A percentile compares a stretch with the other conserved stretches of the same genome.
These are phyloP conservation scores for Physella acuta DNA, from an alignment of 1,140 invertebrate species.

Conservation along the genomic window DNA sequence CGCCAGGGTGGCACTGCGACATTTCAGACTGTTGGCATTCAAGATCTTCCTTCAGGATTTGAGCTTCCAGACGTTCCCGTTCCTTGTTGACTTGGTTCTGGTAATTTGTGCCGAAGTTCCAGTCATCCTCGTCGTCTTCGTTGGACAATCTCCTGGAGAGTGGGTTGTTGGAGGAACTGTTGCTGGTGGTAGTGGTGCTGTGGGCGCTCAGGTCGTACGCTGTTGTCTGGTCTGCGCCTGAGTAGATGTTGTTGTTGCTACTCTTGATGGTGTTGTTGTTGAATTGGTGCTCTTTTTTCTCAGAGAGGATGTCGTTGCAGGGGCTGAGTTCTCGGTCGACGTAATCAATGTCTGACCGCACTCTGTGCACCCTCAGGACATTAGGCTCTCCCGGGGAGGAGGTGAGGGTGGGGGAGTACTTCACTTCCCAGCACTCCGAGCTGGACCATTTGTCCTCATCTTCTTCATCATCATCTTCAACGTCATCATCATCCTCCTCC, in stretches of 20 bases:
- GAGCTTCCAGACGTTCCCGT: constrained; percentile 12
- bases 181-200: background rate
- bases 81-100: constrained; percentile 12
- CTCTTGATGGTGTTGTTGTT: constrained; percentile 11
- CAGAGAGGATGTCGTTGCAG: background rate
- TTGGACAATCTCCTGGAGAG: background rate
- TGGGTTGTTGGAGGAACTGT: background rate
- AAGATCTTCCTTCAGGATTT: constrained; percentile 10
- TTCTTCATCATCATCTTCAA: constrained; percentile 13
- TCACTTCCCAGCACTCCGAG: constrained; percentile 23
- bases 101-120: constrained; percentile 20
- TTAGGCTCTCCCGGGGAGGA: constrained; percentile 14
- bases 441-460: constrained; percentile 15
- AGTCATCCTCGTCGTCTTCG: constrained; percentile 17
- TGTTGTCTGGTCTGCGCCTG: background rate
- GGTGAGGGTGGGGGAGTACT: constrained; percentile 7
- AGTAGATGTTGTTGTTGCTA: background rate
- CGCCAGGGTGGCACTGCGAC: background rate
- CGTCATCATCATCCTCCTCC: constrained; percentile 21
- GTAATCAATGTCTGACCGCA: constrained; percentile 22
- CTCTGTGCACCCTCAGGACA: constrained; percentile 17
- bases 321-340: constrained; percentile 15
- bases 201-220: background rate
- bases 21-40: background rate
- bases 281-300: background rate